phyloP scores from a whole-genome alignment of 2,888 invertebrate species.

The Leptopilina drosophilae region DNA sequence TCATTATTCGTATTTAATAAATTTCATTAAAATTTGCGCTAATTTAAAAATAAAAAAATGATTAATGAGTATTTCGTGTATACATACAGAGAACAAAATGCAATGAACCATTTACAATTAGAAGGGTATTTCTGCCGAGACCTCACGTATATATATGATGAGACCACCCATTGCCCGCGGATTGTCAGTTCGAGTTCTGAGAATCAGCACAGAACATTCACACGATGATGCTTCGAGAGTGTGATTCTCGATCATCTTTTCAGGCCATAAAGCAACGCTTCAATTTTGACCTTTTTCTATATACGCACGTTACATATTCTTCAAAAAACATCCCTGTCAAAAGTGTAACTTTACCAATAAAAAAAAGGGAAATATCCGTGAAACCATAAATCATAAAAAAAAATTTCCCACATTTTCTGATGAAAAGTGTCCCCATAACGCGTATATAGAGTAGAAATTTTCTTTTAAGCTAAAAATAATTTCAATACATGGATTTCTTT shows the following conservation, averaged over 20 bases:
- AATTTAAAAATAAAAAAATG: neutral
- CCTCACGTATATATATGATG: slow-evolving; percentile 57
- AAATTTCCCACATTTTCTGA: neutral
- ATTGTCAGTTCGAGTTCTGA: slow-evolving; percentile 61
- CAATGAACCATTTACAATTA: slow-evolving; percentile 28
- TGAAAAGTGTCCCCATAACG: no score
- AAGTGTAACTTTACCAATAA: slow-evolving; percentile 4
- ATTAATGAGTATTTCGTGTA: slow-evolving; percentile 5
- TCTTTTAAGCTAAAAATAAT: no score
- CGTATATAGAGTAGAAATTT: no score
- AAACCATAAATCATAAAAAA: slow-evolving; percentile 8
- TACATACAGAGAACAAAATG: neutral
- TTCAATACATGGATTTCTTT: no score
- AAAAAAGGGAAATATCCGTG: neutral
- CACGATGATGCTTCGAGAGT: slow-evolving; percentile 43
- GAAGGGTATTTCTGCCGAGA: slow-evolving; percentile 39
- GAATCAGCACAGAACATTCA: slow-evolving; percentile 60
- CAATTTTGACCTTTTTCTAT: neutral
- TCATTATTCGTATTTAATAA: no score
- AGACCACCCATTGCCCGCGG: slow-evolving; percentile 66
- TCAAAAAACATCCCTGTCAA: slow-evolving; percentile 8
- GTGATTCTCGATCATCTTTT: slow-evolving; percentile 18
- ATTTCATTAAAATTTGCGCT: neutral
- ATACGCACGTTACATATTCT: neutral
- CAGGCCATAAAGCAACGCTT: neutral